phyloP scores from a whole-genome alignment of 2,113 vertebrate species.

The Neopipo cinnamomea region DNA sequence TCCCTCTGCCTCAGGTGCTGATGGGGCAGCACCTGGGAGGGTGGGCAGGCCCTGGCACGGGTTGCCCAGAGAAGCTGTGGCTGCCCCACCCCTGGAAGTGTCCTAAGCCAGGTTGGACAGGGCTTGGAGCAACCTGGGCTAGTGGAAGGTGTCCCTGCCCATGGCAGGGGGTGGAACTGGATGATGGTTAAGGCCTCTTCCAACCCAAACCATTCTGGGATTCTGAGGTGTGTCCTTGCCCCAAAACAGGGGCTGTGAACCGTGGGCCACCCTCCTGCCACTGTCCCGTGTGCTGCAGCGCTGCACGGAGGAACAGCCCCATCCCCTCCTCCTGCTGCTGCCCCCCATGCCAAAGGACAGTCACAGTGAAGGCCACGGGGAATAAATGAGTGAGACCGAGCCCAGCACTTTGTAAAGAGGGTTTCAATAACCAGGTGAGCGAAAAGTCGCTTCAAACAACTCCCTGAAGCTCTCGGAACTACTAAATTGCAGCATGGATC shows the following conservation, averaged over 20 bases:
- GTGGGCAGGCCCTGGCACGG: background rate
- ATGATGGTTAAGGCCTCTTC: background rate
- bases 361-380: fast-evolving
- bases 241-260: background rate
- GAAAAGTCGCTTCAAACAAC: background rate
- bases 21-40: background rate
- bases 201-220: background rate
- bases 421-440: background rate
- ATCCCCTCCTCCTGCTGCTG: background rate
- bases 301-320: background rate
- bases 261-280: background rate
- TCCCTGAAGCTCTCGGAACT: fast-evolving
- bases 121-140: background rate
- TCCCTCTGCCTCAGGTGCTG: fast-evolving
- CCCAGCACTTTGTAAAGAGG: background rate
- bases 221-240: background rate
- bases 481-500: background rate
- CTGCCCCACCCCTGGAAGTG: background rate
- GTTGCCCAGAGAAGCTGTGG: background rate
- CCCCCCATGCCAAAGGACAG: background rate
- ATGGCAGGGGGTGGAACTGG: background rate
- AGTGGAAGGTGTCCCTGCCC: background rate
- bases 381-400: background rate
- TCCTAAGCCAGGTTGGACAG: fast-evolving
- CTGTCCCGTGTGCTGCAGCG: fast-evolving